Conservation (phyloP, 2,113 vertebrate genomes). For the Geococcyx californianus region DNA sequence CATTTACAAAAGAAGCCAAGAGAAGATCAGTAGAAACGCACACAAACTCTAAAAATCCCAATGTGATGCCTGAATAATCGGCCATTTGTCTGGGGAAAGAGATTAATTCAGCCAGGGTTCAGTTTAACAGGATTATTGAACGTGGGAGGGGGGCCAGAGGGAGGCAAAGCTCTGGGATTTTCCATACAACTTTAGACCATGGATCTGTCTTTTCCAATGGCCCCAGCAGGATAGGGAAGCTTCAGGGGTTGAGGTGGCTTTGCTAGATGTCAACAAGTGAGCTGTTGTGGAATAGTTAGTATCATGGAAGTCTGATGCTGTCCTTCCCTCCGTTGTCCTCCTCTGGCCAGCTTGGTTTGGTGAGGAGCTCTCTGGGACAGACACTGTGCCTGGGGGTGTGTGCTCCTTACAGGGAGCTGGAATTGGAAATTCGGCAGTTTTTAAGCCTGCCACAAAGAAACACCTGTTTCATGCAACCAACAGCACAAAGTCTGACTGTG, state of each 20-base stretch:
- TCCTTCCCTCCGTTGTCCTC: not conserved
- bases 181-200: not conserved
- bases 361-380: not conserved
- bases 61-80: slow-evolving; percentile 53
- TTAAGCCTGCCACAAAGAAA: not conserved
- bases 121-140: slow-evolving; percentile 65
- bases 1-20: slow-evolving; percentile 60
- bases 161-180: slow-evolving; percentile 5
- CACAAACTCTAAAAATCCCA: slow-evolving; percentile 70
- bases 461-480: rapidly evolving
- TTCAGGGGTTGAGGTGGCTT: not conserved
- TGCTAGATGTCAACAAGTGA: not conserved
- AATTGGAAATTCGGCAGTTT: not conserved
- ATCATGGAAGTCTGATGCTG: rapidly evolving
- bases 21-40: slow-evolving; percentile 49
- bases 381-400: not conserved
- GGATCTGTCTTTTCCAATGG: not conserved
- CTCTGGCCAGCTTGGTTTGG: not conserved
- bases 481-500: not conserved
- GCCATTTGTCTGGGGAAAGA: slow-evolving; percentile 59
- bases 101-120: slow-evolving; percentile 60
- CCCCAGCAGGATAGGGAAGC: not conserved
- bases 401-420: not conserved
- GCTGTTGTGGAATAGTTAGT: not conserved
- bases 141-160: not conserved